Base-by-base conservation (phyloP, 1,140 invertebrate genomes). In the Tetranychus urticae region DNA sequence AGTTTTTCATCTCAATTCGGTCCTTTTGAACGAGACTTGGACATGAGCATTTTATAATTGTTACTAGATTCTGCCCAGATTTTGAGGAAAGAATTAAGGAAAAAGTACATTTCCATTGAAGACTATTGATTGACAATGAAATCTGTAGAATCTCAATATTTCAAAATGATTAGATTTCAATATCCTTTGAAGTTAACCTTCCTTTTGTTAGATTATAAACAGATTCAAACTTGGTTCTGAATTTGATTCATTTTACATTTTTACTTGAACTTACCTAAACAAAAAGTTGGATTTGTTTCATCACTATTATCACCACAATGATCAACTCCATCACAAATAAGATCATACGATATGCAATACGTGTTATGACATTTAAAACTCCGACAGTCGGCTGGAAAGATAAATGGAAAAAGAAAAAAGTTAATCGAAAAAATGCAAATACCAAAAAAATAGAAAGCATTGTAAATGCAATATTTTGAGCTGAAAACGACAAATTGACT, bases 251-350 rank as follows among this genome's bases (percentile, higher is more conserved):
- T 23, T 36, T 23, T 23, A 23, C 23, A 23, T 23, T 23, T 23
- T 23, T 23, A 23, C 23, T 23, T 23, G 23, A 58, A 79, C 80
- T 81, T 75, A 89, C 86, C 84, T 70, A 82, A 80, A 75, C 87
- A 90, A 58, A 83, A 75, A 56, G 81, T 80, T 63, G 83, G 79
- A 59, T 81, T 81, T 12, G 66, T 65, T 74, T 92, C 88, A 69
- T 93, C 88, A 23, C 85, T 87, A 47, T 83, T 85, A 72, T 91
- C 87, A n/a, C 82, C 85, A 71, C 88, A 92, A 71, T 93, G 88
- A 73, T 88, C 86, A 63, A 91, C 81, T 39, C 81, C 81, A 73
- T 93, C 88, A 73, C 88, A 92, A 57, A 85, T 77, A 45, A 92
- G 78, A 73, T 88, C 85, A 31, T 80, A 82, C 67, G 84, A 81